phyloP scores from a whole-genome alignment of 2,888 invertebrate species.

The Polymixis lichenea region DNA sequence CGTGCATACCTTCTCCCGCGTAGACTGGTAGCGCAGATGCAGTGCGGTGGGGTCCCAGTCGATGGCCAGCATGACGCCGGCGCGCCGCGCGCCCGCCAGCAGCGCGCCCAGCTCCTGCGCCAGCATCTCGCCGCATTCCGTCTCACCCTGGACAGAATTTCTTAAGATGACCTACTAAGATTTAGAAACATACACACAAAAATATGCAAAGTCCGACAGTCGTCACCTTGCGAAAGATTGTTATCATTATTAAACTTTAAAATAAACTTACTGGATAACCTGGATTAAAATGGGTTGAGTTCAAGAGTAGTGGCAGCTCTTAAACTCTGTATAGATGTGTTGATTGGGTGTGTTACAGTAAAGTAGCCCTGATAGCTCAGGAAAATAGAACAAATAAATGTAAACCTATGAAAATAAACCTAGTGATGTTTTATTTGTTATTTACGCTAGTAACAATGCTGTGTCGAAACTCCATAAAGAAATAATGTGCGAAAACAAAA shows the following conservation, averaged over 20 bases:
- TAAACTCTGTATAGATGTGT: neutral
- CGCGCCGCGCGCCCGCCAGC: conserved; percentile 65
- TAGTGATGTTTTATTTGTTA: too few relatives aligned
- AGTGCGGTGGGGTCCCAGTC: conserved; percentile 99
- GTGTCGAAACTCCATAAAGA: too few relatives aligned
- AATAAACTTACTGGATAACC: neutral
- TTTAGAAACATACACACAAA: neutral
- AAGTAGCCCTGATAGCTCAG: too few relatives aligned
- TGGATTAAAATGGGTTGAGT: neutral
- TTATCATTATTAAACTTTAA: neutral
- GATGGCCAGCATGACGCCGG: conserved; percentile 92
- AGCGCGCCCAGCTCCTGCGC: conserved; percentile 66
- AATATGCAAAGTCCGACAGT: neutral
- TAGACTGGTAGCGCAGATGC: conserved; percentile 96
- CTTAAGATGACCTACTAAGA: neutral
- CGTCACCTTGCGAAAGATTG: neutral
- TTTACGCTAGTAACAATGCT: too few relatives aligned
- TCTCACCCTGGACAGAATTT: conserved; percentile 17
- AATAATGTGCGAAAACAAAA: too few relatives aligned
- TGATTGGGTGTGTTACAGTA: too few relatives aligned
- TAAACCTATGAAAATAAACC: too few relatives aligned
- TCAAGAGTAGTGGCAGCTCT: neutral
- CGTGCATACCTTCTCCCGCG: conserved; percentile 92
- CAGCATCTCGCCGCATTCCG: conserved; percentile 38
- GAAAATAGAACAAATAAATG: too few relatives aligned